phyloP scores from a whole-genome alignment of 2,113 vertebrate genomes.

The Canis aureus region DNA sequence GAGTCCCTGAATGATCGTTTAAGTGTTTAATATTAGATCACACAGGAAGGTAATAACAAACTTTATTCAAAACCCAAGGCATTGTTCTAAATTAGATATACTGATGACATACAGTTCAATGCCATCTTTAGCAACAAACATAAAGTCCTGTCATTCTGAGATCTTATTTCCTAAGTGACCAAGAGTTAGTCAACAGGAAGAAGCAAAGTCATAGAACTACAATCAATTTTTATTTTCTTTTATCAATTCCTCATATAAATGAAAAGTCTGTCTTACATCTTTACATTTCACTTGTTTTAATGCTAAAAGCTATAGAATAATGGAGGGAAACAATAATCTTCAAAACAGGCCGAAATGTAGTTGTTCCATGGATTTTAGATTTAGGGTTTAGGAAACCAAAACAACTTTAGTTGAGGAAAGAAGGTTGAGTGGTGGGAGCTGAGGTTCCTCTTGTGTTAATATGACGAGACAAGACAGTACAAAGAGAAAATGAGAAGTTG shows the following conservation, averaged over 20 bases:
- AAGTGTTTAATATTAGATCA: not conserved
- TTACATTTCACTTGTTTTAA: not conserved
- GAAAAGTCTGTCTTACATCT: not conserved
- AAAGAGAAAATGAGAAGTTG: not conserved
- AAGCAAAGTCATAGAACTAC: not conserved
- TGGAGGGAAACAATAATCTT: not conserved
- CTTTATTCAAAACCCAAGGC: not conserved
- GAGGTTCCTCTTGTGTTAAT: not conserved
- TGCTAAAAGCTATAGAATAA: not conserved
- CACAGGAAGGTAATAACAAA: not conserved
- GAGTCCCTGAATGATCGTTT: not conserved
- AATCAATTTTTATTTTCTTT: slow-evolving; percentile 8
- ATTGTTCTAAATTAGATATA: not conserved
- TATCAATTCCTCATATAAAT: not conserved
- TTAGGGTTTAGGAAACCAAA: not conserved
- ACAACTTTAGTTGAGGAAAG: not conserved
- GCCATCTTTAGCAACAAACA: not conserved
- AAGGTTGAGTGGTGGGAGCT: not conserved
- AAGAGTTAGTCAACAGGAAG: not conserved
- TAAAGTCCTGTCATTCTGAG: not conserved
- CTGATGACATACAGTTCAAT: not conserved
- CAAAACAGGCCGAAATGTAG: not conserved
- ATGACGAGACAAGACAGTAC: fast-evolving
- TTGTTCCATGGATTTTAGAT: not conserved
- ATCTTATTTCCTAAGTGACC: not conserved